Conservation (phyloP, 2,113 vertebrate species). For the Colius striatus region DNA sequence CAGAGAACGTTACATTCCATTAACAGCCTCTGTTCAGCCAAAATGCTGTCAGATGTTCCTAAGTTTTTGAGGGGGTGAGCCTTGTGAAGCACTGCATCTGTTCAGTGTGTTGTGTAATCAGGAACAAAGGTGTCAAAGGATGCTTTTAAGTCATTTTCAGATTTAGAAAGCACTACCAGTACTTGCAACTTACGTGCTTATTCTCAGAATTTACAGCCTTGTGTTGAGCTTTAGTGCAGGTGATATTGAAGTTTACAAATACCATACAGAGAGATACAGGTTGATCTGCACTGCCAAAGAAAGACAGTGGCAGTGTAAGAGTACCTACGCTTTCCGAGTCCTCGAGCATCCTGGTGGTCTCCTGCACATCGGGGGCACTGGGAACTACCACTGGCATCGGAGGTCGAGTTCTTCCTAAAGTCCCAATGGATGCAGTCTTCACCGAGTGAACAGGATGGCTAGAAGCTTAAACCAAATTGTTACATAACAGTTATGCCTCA, state of each 20-base stretch:
- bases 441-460: constrained; percentile 86
- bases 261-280: fast-evolving
- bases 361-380: constrained; percentile 91
- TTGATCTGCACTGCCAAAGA: neutral
- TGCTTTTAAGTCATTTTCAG: neutral
- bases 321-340: constrained; percentile 93
- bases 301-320: neutral
- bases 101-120: neutral
- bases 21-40: neutral
- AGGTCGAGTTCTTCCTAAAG: constrained; percentile 89
- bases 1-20: neutral
- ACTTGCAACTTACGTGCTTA: neutral
- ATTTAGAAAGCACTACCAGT: neutral
- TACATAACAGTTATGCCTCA: neutral
- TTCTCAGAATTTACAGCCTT: neutral
- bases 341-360: constrained; percentile 93
- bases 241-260: neutral
- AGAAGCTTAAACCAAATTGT: constrained; percentile 72
- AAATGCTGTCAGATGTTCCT: neutral
- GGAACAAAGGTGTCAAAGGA: neutral
- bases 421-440: constrained; percentile 96
- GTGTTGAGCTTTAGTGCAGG: neutral
- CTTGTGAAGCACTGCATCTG: neutral
- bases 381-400: constrained; percentile 93
- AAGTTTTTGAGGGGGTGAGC: neutral